Evolutionary conservation across 2,113 vertebrate genomes (phyloP).

Genomic region (Aegotheles bennettii): DNA sequence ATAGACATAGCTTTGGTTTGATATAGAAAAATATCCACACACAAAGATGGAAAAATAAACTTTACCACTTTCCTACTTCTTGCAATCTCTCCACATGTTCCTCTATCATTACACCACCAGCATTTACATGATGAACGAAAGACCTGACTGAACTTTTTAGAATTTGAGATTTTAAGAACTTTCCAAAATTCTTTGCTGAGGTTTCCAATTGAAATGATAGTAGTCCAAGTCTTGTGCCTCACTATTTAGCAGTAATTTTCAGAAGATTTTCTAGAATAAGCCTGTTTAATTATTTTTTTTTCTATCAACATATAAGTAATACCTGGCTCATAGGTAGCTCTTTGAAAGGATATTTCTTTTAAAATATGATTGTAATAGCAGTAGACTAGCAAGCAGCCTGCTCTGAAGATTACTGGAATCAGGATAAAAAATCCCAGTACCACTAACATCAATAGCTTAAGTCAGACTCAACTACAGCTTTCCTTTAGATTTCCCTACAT

Average conservation of each 20-base stretch:
- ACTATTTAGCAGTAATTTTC: not conserved
- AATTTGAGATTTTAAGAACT: not conserved
- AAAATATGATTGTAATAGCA: not conserved
- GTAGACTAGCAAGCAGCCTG: not conserved
- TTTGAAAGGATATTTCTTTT: not conserved
- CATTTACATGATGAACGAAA: not conserved
- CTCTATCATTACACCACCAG: not conserved
- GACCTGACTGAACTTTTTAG: not conserved
- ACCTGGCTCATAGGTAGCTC: not conserved
- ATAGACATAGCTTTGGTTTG: not conserved
- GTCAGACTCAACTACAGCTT: not conserved
- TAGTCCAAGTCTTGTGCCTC: not conserved
- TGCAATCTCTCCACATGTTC: not conserved
- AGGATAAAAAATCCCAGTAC: not conserved
- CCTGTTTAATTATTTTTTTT: not conserved
- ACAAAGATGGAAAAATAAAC: not conserved
- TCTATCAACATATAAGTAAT: not conserved
- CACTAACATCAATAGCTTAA: not conserved
- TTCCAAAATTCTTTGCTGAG: not conserved
- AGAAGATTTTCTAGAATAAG: not conserved
- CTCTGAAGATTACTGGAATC: not conserved
- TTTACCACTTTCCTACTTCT: not conserved
- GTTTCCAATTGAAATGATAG: not conserved
- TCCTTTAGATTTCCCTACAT: not conserved
- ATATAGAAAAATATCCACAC: not conserved